Evolutionary conservation across 2,113 vertebrate species (phyloP), one percentile per base, ranked within the genome.

Genomic region (Catharus fuscescens): DNA sequence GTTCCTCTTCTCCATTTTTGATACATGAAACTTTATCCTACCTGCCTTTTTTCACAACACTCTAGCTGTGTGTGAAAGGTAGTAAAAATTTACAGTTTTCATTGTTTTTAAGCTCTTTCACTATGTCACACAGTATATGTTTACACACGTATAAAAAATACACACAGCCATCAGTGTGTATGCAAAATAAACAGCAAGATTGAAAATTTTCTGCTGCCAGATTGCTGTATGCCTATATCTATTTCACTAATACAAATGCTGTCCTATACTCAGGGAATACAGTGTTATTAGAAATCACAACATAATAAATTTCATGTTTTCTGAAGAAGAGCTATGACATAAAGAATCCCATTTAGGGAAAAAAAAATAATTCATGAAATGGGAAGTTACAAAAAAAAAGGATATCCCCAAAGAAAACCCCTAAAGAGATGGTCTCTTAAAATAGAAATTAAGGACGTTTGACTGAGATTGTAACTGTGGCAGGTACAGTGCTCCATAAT

Each of bases 41-140:
- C 3, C 60, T 6, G 29, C 4, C 1, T 20, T 57, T n/a, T 36
- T 17, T 28, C 23, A 26, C 10, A 28, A 28, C 28, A 36, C 4
- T 56, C 29, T 24, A 52, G 6, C 10, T 80, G 24, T 57, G 53
- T 50, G 16, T 20, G 70, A 85, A 79, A 52, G 7, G 3, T 10
- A 60, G 12, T 17, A 47, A 88, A n/a, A 47, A 70, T 26, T 29
- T 70, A 4, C 18, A 78, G 23, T 8, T 64, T 79, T 74, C 8
- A 18, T 61, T 47, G 6, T 8, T 82, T 50, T 38, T 42, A 82
- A 79, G 26, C 4, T 73, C 44, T 56, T 92, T 64, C 10, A 20
- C 20, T 57, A 4, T 48, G 12, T 40, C 0, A 0, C 5, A 8
- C 7, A 12, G 4, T 45, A 6, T 36, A 25, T n/a, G 6, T 45